Percentiles rank a stretch among this genome's conserved stretches.
Evolutionary conservation across 2,797 vertebrate species (phyloP).

Genomic region (Ptychobarbus kaznakovi): DNA sequence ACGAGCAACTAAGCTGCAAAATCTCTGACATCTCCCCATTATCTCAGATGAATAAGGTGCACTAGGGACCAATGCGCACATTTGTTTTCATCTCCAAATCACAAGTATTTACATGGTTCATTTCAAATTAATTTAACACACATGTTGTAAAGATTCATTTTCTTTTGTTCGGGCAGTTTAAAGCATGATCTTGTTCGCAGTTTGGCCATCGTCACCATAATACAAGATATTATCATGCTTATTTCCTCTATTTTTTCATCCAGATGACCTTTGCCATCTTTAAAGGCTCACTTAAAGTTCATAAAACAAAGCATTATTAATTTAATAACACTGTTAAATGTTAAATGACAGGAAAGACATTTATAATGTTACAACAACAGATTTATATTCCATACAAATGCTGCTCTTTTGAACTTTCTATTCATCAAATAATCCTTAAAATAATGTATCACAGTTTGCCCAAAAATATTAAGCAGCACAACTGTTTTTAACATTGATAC

Average conservation of each 20-base stretch:
- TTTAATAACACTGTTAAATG: neutral
- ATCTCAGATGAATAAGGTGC: neutral
- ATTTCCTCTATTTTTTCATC: neutral
- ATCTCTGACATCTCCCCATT: slow-evolving; percentile 20
- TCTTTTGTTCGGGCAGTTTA: neutral
- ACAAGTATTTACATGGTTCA: slow-evolving; percentile 22
- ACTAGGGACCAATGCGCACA: slow-evolving; percentile 5
- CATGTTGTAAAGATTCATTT: slow-evolving; percentile 8
- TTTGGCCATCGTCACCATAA: slow-evolving; percentile 13
- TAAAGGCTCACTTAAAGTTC: neutral
- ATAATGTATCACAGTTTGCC: neutral
- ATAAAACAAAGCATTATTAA: neutral
- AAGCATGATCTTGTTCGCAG: neutral
- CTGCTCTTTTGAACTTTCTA: neutral
- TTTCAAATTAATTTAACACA: slow-evolving; percentile 24
- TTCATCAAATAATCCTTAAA: neutral
- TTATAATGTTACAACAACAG: neutral
- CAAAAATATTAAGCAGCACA: neutral
- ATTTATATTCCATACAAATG: neutral
- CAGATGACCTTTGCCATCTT: neutral
- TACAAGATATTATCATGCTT: no score
- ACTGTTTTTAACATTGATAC: neutral
- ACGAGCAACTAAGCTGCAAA: slow-evolving; percentile 28
- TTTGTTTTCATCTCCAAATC: slow-evolving; percentile 29
- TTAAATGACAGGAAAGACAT: neutral